Conservation (phyloP, 2,113 vertebrate species). For the Dromiciops gliroides region DNA sequence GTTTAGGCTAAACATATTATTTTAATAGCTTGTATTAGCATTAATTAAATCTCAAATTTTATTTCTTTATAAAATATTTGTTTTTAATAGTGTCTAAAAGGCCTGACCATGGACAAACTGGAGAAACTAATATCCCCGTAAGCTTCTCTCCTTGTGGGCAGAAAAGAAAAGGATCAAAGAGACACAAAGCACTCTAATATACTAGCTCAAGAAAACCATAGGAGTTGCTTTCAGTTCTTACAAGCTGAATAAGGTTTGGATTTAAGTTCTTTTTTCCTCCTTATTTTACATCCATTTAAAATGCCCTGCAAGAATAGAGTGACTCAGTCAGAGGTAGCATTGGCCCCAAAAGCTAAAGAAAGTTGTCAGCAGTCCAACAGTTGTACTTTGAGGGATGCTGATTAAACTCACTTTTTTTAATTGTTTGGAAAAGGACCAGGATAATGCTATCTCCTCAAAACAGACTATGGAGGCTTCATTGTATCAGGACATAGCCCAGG, state of each 20-base stretch:
- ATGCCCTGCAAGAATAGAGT: background rate
- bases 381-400: background rate
- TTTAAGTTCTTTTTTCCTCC: background rate
- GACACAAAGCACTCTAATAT: background rate
- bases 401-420: background rate
- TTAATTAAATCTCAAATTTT: slow-evolving; percentile 59
- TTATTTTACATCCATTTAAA: background rate
- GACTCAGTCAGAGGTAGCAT: background rate
- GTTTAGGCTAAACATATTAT: slow-evolving; percentile 56
- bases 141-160: slow-evolving; percentile 18
- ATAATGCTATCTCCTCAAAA: background rate
- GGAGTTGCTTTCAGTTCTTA: background rate
- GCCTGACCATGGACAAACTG: slow-evolving; percentile 31
- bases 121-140: background rate
- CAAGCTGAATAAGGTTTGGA: background rate
- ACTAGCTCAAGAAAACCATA: background rate
- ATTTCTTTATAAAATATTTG: slow-evolving; percentile 61
- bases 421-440: background rate
- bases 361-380: background rate
- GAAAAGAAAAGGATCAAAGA: background rate
- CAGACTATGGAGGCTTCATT: background rate
- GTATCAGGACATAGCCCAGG: background rate
- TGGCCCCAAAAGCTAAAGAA: background rate
- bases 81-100: slow-evolving; percentile 38
- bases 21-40: slow-evolving; percentile 68